These are phyloP conservation scores for Pogonomyrmex californicus DNA, from an alignment of 1,140 invertebrate species.

Conservation along the genomic window DNA sequence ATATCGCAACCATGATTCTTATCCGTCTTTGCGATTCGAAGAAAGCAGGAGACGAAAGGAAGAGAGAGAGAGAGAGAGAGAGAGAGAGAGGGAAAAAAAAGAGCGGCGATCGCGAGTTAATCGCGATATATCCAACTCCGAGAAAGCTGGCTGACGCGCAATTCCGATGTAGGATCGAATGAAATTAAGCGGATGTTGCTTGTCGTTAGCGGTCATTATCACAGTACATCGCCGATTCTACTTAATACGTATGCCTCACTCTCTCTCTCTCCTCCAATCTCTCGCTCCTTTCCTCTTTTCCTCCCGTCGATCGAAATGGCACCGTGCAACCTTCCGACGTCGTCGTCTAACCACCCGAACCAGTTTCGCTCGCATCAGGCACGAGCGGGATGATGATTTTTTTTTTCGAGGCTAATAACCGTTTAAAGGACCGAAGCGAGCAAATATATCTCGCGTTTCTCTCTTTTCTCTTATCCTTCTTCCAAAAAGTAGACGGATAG, in stretches of 20 bases:
- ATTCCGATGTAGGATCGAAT: conserved; percentile 43
- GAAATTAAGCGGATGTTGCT: conserved; percentile 44
- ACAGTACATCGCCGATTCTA: conserved; percentile 57
- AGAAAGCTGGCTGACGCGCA: conserved; percentile 47
- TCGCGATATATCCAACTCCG: conserved; percentile 36
- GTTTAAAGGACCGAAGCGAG: conserved; percentile 7
- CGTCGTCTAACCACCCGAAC: conserved; percentile 70
- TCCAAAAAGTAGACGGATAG: not conserved
- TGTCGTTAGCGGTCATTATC: conserved; percentile 51
- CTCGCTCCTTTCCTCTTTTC: not conserved
- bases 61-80: not conserved
- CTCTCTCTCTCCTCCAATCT: not conserved
- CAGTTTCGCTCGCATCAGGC: conserved; percentile 61
- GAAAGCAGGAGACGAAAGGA: not conserved
- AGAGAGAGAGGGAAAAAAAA: not conserved
- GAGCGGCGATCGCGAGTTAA: not conserved
- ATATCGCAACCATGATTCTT: not conserved
- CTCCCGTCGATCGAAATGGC: conserved; percentile 77
- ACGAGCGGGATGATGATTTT: conserved; percentile 35
- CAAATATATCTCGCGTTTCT: not conserved
- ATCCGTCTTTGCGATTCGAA: conserved; percentile 6
- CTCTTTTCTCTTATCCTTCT: not conserved
- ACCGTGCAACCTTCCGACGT: conserved; percentile 71
- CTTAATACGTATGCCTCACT: conserved; percentile 36
- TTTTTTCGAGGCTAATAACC: conserved; percentile 2